These are phyloP conservation scores for Rhingia campestris DNA, from an alignment of 2,888 invertebrate species.

Conservation along the genomic window DNA sequence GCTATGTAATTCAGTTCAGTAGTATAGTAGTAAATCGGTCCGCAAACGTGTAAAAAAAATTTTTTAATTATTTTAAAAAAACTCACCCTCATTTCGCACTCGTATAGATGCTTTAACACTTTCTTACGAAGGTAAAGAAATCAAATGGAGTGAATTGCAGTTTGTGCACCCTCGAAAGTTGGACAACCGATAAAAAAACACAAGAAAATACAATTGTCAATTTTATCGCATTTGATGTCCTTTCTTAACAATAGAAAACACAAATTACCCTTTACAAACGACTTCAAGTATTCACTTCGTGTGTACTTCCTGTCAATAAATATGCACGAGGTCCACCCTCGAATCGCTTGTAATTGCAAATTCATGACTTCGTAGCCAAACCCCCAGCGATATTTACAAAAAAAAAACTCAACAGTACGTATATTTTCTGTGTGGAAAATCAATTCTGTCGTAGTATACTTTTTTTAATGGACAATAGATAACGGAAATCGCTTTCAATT, in stretches of 20 bases:
- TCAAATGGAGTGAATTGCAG: too few species aligned
- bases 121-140: too few species aligned
- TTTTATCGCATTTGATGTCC: constrained; percentile 1
- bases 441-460: constrained; percentile 51
- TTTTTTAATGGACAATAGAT: constrained; percentile 60
- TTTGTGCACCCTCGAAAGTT: too few species aligned
- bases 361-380: constrained; percentile 61
- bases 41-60: too few species aligned
- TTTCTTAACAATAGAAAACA: constrained; percentile 17
- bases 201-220: too few species aligned
- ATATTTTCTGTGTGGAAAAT: constrained; percentile 45
- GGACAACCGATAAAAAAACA: too few species aligned
- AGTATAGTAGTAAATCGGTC: too few species aligned
- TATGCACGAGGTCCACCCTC: constrained; percentile 49
- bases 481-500: constrained; percentile 69
- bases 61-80: too few species aligned
- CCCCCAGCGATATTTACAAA: constrained; percentile 12
- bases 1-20: too few species aligned
- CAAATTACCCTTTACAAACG: constrained; percentile 26
- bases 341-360: constrained; percentile 54
- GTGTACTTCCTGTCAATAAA: constrained; percentile 71
- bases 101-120: too few species aligned
- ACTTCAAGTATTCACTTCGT: constrained; percentile 37
- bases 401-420: background rate
- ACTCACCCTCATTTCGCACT: too few species aligned